A percentile compares a stretch with the other conserved stretches of the same genome.
phyloP scores from a whole-genome alignment of 2,888 invertebrate genomes.

The Troides oblongomaculatus region DNA sequence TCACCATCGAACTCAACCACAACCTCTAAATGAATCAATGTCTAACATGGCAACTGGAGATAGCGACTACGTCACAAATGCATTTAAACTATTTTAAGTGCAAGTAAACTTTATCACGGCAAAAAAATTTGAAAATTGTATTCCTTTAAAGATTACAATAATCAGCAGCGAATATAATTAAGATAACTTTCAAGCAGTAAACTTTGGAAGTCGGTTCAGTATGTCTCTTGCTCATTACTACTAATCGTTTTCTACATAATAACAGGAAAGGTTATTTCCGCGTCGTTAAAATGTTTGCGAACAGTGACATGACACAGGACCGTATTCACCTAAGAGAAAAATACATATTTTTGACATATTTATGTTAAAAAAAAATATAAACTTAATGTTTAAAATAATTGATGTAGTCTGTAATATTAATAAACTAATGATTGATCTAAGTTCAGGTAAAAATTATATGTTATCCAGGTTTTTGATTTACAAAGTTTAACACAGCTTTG shows the following conservation, averaged over 20 bases:
- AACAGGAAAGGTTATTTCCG: constrained; percentile 60
- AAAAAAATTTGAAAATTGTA: background rate
- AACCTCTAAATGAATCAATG: too few species aligned
- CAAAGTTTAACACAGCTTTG: too few species aligned
- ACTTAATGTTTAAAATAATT: too few species aligned
- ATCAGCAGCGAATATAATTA: background rate
- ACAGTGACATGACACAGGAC: constrained; percentile 5
- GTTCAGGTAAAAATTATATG: too few species aligned
- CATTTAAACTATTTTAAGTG: background rate
- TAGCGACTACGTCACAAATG: too few species aligned
- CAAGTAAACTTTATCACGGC: background rate
- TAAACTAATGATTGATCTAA: too few species aligned
- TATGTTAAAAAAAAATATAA: too few species aligned
- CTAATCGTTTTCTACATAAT: constrained; percentile 53
- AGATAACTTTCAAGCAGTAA: background rate
- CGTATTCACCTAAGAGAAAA: background rate
- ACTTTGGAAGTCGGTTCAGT: background rate
- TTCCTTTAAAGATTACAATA: background rate
- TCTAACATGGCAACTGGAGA: too few species aligned
- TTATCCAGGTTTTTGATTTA: too few species aligned
- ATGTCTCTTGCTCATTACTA: constrained; percentile 40
- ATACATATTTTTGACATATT: background rate
- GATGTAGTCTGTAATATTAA: too few species aligned
- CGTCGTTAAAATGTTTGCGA: constrained; percentile 47
- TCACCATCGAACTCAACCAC: too few species aligned